phyloP scores from a whole-genome alignment of 2,797 vertebrate species.

The Microctenopoma stevenorrisi region DNA sequence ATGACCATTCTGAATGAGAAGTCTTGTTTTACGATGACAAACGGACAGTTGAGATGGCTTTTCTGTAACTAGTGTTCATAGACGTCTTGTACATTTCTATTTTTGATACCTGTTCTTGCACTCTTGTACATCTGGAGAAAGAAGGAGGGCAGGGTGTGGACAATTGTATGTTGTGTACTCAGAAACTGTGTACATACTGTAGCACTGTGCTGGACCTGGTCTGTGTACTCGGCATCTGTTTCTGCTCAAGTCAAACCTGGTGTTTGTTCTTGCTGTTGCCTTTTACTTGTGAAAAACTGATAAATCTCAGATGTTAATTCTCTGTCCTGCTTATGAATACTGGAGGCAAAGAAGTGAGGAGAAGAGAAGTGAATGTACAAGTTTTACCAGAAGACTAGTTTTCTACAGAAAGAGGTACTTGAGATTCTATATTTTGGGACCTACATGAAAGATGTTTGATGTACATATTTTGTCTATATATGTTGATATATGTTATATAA shows the following conservation, averaged over 20 bases:
- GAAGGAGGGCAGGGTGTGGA: conserved; percentile 51
- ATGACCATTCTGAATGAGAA: conserved; percentile 67
- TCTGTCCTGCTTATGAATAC: conserved; percentile 87
- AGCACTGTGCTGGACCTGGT: conserved; percentile 88
- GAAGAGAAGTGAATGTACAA: conserved; percentile 92
- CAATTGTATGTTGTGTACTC: conserved; percentile 68
- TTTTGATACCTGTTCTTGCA: conserved; percentile 83
- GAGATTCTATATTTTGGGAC: conserved; percentile 97
- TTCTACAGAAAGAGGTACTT: conserved; percentile 96
- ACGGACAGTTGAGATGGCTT: conserved; percentile 64
- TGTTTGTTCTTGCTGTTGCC: conserved; percentile 94
- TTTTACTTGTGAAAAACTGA: conserved; percentile 94
- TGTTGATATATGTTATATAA: conserved; percentile 94
- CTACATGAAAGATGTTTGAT: conserved; percentile 92
- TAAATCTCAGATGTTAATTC: conserved; percentile 85
- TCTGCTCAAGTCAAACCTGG: conserved; percentile 84
- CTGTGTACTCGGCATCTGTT: conserved; percentile 86
- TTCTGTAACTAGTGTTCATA: conserved; percentile 84
- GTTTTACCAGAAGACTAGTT: conserved; percentile 91
- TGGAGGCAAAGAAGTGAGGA: conserved; percentile 87
- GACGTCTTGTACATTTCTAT: conserved; percentile 85
- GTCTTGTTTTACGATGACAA: conserved; percentile 50
- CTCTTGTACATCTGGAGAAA: conserved; percentile 49
- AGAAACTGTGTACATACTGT: conserved; percentile 82
- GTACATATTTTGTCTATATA: conserved; percentile 98